phyloP scores from a whole-genome alignment of 2,113 vertebrate species.

The Okapia johnstoni region DNA sequence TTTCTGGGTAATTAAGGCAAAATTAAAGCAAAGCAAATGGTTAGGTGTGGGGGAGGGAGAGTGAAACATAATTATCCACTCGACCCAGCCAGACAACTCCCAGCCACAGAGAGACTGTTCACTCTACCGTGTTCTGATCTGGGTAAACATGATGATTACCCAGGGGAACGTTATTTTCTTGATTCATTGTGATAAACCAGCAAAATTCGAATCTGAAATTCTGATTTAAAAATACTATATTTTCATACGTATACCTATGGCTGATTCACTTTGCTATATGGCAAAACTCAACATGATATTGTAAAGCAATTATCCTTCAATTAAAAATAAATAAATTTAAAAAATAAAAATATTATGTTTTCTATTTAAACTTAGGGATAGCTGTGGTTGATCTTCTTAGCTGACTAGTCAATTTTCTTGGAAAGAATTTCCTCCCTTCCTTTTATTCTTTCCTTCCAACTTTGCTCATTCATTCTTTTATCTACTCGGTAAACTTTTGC shows the following conservation, averaged over 20 bases:
- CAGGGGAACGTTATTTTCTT: background rate
- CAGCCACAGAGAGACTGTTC: background rate
- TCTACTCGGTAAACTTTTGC: background rate
- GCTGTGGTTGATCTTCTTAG: background rate
- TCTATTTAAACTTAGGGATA: background rate
- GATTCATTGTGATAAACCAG: background rate
- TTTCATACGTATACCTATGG: background rate
- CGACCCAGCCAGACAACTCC: background rate
- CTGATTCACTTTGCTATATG: background rate
- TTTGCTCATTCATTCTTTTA: background rate
- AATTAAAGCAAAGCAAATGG: conserved; percentile 33
- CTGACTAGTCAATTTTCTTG: background rate
- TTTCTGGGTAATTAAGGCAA: conserved; percentile 39
- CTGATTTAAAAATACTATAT: background rate
- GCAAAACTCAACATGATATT: background rate
- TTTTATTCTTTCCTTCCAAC: no score
- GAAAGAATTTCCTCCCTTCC: background rate
- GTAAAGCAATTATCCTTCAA: background rate
- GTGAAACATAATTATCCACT: background rate
- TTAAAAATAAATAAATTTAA: background rate
- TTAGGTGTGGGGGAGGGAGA: background rate
- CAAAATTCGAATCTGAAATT: background rate
- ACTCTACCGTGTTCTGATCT: background rate
- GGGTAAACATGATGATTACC: background rate
- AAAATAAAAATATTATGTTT: background rate